Conservation (phyloP, 2,113 vertebrate genomes). For the Mohoua ochrocephala region DNA sequence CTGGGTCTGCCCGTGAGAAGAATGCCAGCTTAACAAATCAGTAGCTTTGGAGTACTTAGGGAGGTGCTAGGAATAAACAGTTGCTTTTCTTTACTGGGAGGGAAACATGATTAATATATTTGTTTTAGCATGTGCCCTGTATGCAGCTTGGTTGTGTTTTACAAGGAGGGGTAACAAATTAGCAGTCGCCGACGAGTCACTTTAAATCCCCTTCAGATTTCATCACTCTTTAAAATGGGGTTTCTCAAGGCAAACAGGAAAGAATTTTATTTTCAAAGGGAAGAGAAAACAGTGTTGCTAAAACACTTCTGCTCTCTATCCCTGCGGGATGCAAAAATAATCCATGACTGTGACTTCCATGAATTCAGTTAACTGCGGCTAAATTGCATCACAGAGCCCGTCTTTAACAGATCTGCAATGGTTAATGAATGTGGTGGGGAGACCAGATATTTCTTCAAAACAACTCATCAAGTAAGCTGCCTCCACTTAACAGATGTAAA, state of each 20-base stretch:
- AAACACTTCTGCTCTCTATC: not conserved
- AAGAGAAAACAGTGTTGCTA: slow-evolving; percentile 56
- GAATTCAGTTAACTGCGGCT: slow-evolving; percentile 59
- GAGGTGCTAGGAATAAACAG: slow-evolving; percentile 60
- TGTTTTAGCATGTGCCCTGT: slow-evolving; percentile 49
- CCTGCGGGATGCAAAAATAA: slow-evolving; percentile 54
- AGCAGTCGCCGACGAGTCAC: slow-evolving; percentile 54
- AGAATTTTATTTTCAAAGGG: slow-evolving; percentile 37
- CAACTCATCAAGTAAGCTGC: slow-evolving; percentile 73
- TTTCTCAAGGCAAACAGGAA: slow-evolving; percentile 17
- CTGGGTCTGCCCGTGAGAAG: slow-evolving; percentile 52
- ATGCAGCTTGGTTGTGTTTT: slow-evolving; percentile 43
- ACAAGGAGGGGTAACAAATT: slow-evolving; percentile 65
- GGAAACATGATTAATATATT: slow-evolving; percentile 57
- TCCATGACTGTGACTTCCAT: slow-evolving; percentile 57
- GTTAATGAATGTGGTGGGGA: slow-evolving; percentile 49
- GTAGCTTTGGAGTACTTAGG: slow-evolving; percentile 63
- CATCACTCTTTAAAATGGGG: slow-evolving; percentile 65
- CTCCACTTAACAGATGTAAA: slow-evolving; percentile 77
- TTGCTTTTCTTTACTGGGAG: slow-evolving; percentile 56
- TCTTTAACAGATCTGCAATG: slow-evolving; percentile 35
- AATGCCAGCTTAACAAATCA: slow-evolving; percentile 65
- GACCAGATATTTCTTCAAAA: slow-evolving; percentile 70
- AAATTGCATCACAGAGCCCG: slow-evolving; percentile 20
- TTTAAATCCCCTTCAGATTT: slow-evolving; percentile 62